Evolutionary conservation across 2,797 vertebrate genomes (phyloP), one percentile per base, ranked within the genome.

Genomic region (Thalassophryne amazonica): DNA sequence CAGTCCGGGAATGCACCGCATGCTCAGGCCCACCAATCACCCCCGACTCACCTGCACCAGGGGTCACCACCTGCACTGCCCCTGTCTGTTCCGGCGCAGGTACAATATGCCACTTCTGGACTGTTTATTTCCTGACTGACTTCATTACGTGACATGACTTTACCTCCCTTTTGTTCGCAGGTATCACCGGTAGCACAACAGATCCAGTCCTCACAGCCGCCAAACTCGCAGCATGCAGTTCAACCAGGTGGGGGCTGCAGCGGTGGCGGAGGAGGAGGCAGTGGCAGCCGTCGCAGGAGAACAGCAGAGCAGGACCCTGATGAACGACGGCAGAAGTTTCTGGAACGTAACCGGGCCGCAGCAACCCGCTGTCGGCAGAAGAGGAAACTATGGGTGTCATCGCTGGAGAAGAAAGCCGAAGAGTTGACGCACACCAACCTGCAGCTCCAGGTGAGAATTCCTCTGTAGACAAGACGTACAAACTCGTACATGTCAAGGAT

Each of bases 381-480:
- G 86, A 95, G 97, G 88, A 99, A 99, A 86, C 81, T 98, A 83
- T 99, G 97, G 97, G 97, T 99, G 92, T 92, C 91, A 63, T 97
- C 97, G 49, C 88, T 99, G 92, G 97, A 99, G 92, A 99, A 96
- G 91, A 99, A 99, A 88, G 97, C 97, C 20, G 97, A 99, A 84
- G 97, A 99, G 89, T 91, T 99, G 81, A 99, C 95, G 57, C 96
- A 99, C 88, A 98, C 94, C 69, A 99, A 99, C 91, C 94, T 99
- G 90, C 95, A 99, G 80, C 94, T 92, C 54, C 90, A 92, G 89
- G 91, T 91, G 66, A 14, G 72, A 38, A 18, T 18, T 7, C 1
- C 34, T 40, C 43, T 8, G 12, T 7, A 4, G n/a, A 12, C 5
- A 17, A n/a, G 13, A 31, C 21, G 40, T 2, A 5, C 3, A 41